Evolutionary conservation across 2,797 vertebrate genomes (phyloP), one percentile per base, ranked within the genome.

Genomic region (Thunnus albacares): DNA sequence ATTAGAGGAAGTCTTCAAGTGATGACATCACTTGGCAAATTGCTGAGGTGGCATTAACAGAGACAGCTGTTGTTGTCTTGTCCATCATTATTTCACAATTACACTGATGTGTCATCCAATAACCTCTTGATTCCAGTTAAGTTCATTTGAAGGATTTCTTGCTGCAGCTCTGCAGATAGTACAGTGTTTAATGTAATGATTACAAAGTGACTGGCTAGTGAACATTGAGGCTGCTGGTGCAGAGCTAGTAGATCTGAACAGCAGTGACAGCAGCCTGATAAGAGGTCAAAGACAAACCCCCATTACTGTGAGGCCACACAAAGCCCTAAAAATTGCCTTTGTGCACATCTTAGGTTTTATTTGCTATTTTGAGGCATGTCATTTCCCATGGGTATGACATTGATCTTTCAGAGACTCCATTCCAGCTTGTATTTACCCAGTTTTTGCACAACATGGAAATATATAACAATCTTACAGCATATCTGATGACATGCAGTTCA

Each of bases 11-110:
- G 79, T 70, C 22, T 55, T 58, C 5, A 15, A 71, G 65, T 88
- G 77, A 87, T 74, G 81, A 90, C 90, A 89, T 89, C 67, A 77
- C 47, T 30, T 10, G 11, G 1, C 14, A 71, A 83, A 83, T 35
- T 87, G 87, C 84, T 90, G 86, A 86, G 17, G 24, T 65, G 22
- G 69, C 58, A 0, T 43, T 57, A 8, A 73, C n/a, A 65, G 9
- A 38, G 6, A 8, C 5, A 30, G 5, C 35, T 62, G 56, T 43
- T 60, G 28, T 59, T 60, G 26, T 82, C 18, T 14, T 49, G 17
- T 24, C 35, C 20, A 56, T 81, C 24, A 70, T 28, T 62, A 28
- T 85, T 85, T 55, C 81, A 74, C 72, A 83, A 85, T 78, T 14
- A 47, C 13, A 74, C 52, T 55, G 0, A 41, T 43, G 4, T 20